Evolutionary conservation across 2,888 invertebrate genomes (phyloP), one percentile per base, ranked within the genome.

Genomic region (Axea sp.): DNA sequence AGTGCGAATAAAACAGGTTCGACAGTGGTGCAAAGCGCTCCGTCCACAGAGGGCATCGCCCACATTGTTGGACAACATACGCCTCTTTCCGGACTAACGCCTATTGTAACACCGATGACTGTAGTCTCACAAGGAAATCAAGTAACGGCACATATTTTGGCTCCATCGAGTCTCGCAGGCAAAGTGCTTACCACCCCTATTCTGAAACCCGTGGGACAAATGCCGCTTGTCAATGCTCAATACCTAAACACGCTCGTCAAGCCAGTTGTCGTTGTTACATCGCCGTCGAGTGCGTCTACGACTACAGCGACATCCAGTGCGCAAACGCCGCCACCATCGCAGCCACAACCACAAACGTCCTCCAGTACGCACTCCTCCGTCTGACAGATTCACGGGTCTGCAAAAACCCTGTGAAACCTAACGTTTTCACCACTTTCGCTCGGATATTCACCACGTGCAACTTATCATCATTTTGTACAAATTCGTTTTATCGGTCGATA

Each of bases 211-310:
- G 88, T 89, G 57, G 90, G 90, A 68, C 88, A 91, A 69, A 90
- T 93, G 79, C 90, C 92, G 64, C 88, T 92, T 57, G 91, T 92
- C 75, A 91, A 91, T 87, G 91, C 92, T 76, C 93, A 93, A 88
- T 93, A 93, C 87, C 88, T 92, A 65, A 90, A 90, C 83, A 89
- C 90, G 67, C 88, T 93, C 65, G 91, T 93, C 41, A 93, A 93
- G 85, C 93, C 93, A 0, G 91, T 93, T 35, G 92, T 93, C 51
- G 92, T 93, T 62, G 92, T 92, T 28, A 90, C 90, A 79, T 88
- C 90, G 4, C 84, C 89, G 55, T 86, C 88, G 17, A 84, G 81
- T 17, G 14, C 83, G 3, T 75, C 83, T 33, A 81, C 86, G 51
- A 80, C 84, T 22, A 82, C 86, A 3, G 77, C 83, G 45, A 82